Base-by-base conservation (phyloP, 2,797 vertebrate genomes). In the Acanthurus tractus region DNA sequence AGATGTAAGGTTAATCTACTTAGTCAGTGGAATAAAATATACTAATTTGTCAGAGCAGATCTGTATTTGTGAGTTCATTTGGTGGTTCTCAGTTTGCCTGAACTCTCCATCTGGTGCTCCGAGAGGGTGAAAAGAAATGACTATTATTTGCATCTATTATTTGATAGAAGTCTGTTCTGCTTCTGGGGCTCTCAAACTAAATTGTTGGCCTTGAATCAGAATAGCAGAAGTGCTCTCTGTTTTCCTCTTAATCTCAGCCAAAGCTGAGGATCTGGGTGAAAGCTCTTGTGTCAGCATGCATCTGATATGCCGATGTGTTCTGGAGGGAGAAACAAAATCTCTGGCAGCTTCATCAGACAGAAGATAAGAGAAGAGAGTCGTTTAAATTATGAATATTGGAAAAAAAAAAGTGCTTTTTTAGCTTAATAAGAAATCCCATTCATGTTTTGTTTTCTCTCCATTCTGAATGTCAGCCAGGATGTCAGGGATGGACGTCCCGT, bases 401-500 rank as follows among this genome's bases (percentile, higher is more conserved):
- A 14, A 22, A 15, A 18, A 14, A 22, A 15, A 5, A 68, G 59
- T 58, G 5, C 59, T 42, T 56, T 54, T 49, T 10, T 2, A 50
- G 15, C 50, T 63, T 70, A 11, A 38, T 15, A 52, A 52, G 65
- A 71, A 70, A 66, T 64, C n/a, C 77, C 17, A 44, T 57, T 52
- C 8, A 15, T 71, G 1, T 69, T 69, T 50, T 14, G 14, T 69
- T 34, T 38, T 79, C 13, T 70, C 25, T 76, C 12, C 10, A 6
- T 9, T n/a, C 15, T 7, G 14, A 63, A 65, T 36, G 1, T 53
- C 84, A 80, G 73, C 18, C 80, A 90, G 83, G 77, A 98, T 97
- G 96, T 96, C 97, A 18, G 96, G 95, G 70, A 94, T 92, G 13
- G 94, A 95, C n/a, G 84, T 88, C 90, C 92, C 22, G 63, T 86